Percentiles rank a stretch among this genome's conserved stretches.
Evolutionary conservation across 2,113 vertebrate genomes (phyloP).

Genomic region (Chionis minor): DNA sequence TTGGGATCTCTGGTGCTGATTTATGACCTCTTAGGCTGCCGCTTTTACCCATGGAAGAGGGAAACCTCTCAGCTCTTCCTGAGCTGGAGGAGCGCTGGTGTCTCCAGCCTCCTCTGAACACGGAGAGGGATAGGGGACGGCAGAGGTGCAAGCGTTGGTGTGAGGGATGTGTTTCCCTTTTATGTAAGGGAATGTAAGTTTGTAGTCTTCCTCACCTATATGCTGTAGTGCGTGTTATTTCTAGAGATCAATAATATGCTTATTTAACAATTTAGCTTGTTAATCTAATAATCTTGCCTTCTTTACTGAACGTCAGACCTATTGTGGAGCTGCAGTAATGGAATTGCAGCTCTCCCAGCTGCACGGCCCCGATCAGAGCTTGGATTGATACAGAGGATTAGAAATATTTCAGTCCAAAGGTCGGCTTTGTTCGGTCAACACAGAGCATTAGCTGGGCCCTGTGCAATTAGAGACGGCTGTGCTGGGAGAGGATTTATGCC

Average conservation of each 20-base stretch:
- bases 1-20: background rate
- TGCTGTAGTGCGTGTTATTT: background rate
- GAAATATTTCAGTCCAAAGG: background rate
- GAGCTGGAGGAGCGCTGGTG: background rate
- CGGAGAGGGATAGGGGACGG: background rate
- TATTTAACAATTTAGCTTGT: conserved; percentile 32
- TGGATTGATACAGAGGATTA: background rate
- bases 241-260: conserved; percentile 1
- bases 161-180: background rate
- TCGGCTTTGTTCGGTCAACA: background rate
- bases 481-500: background rate
- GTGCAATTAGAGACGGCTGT: background rate
- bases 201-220: background rate
- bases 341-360: conserved; percentile 1
- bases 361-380: background rate
- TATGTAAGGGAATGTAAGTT: background rate
- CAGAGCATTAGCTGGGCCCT: background rate
- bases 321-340: conserved; percentile 24
- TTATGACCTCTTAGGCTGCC: background rate
- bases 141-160: accelerated
- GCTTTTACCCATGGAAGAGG: background rate
- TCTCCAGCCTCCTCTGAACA: background rate
- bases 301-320: background rate
- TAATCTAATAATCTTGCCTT: conserved; percentile 49
- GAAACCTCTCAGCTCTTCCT: background rate